Evolutionary conservation across 2,888 invertebrate species (phyloP).

Genomic region (Elegia similella): DNA sequence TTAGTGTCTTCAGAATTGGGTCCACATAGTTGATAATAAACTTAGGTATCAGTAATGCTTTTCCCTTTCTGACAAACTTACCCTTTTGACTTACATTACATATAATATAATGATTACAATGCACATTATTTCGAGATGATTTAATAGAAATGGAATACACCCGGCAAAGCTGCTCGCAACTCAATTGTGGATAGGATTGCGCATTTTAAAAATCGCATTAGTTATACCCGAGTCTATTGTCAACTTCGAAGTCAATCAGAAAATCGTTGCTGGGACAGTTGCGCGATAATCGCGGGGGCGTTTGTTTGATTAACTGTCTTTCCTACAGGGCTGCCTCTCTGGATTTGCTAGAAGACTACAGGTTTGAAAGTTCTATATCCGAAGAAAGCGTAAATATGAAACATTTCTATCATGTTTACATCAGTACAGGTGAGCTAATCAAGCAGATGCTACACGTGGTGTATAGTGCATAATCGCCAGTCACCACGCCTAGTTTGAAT

Average conservation of each 20-base stretch:
- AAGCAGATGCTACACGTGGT: no score
- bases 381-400: no score
- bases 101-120: not conserved
- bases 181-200: slow-evolving; percentile 54
- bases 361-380: no score
- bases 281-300: slow-evolving; percentile 56
- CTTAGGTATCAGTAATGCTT: not conserved
- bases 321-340: slow-evolving; percentile 52
- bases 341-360: no score
- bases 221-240: slow-evolving; percentile 46
- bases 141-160: slow-evolving; percentile 37
- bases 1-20: no score
- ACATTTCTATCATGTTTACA: no score
- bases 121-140: slow-evolving; percentile 19
- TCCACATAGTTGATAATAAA: not conserved
- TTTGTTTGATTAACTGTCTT: slow-evolving; percentile 80
- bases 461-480: no score
- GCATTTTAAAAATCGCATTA: slow-evolving; percentile 64
- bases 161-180: slow-evolving; percentile 61
- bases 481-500: no score
- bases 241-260: slow-evolving; percentile 65
- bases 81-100: not conserved
- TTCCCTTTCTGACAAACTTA: not conserved
- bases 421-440: no score
- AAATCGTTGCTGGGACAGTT: slow-evolving; percentile 66